A percentile compares a stretch with the other conserved stretches of the same genome.
phyloP scores from a whole-genome alignment of 2,797 vertebrate genomes.

The Lithobates sylvaticus region DNA sequence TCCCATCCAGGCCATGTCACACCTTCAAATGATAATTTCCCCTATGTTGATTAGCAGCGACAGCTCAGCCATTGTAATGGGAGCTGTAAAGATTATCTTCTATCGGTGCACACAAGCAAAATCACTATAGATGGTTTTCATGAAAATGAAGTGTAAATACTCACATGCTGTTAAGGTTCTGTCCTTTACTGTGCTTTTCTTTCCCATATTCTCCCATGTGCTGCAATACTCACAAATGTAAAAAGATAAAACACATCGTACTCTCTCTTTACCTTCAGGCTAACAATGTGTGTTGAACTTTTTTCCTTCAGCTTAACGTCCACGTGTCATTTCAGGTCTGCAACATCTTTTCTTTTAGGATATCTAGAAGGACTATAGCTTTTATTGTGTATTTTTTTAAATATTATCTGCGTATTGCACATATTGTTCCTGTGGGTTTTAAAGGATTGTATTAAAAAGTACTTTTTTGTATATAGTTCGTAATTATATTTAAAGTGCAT shows the following conservation, averaged over 20 bases:
- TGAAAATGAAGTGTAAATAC: neutral
- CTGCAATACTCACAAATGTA: neutral
- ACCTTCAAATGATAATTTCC: neutral
- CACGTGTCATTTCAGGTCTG: slow-evolving; percentile 27
- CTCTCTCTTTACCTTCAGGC: neutral
- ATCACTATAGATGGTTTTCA: too few species aligned
- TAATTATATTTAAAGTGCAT: too few species aligned
- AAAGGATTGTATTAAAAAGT: too few species aligned
- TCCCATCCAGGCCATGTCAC: neutral
- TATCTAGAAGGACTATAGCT: neutral
- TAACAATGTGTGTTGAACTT: neutral
- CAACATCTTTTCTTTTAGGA: slow-evolving; percentile 11
- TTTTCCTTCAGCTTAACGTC: neutral
- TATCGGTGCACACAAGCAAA: neutral
- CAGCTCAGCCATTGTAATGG: neutral
- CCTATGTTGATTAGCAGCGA: neutral
- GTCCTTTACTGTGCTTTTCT: slow-evolving; percentile 1
- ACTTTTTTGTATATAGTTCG: too few species aligned
- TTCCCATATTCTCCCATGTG: slow-evolving; percentile 11
- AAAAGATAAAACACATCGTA: neutral
- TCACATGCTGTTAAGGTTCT: neutral
- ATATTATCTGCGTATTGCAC: too few species aligned
- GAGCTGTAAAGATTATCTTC: neutral
- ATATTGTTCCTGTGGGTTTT: too few species aligned
- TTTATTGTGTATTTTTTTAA: too few species aligned